Conservation (phyloP, 2,113 vertebrate species). For the Actenoides lindsayi region DNA sequence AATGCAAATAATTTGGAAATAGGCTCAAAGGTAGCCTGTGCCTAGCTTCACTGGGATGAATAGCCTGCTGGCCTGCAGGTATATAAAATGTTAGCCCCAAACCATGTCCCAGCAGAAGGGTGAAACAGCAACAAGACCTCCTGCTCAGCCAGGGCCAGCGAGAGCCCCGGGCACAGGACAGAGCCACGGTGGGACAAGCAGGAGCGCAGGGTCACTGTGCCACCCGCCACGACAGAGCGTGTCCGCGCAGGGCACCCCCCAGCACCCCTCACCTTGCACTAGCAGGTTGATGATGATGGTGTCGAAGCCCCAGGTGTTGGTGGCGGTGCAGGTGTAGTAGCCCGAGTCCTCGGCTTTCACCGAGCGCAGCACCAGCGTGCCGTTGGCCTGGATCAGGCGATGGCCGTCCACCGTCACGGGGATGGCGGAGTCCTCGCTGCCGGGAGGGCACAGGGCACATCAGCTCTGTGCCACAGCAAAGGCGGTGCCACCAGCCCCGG, state of each 20-base stretch:
- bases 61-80: too few relatives aligned
- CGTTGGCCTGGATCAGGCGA: slow-evolving; percentile 90
- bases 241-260: accelerated
- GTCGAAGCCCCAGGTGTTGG: slow-evolving; percentile 96
- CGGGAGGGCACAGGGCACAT: accelerated
- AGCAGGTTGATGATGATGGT: slow-evolving; percentile 97
- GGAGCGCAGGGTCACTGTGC: not conserved
- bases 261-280: slow-evolving; percentile 86
- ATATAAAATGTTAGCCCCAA: too few relatives aligned
- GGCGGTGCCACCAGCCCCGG: accelerated
- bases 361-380: slow-evolving; percentile 90
- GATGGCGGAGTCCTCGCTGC: slow-evolving; percentile 93
- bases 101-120: not conserved
- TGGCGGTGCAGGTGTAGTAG: slow-evolving; percentile 98
- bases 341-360: slow-evolving; percentile 97
- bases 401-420: slow-evolving; percentile 90
- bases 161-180: accelerated
- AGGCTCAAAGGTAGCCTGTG: too few relatives aligned
- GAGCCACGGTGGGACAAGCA: accelerated
- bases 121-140: accelerated
- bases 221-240: accelerated
- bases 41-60: too few relatives aligned
- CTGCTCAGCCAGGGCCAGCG: not conserved
- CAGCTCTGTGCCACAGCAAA: accelerated
- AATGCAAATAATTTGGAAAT: too few relatives aligned